These are phyloP conservation scores for Gadopsis marmoratus DNA, from an alignment of 2,797 vertebrate species.

Conservation along the genomic window DNA sequence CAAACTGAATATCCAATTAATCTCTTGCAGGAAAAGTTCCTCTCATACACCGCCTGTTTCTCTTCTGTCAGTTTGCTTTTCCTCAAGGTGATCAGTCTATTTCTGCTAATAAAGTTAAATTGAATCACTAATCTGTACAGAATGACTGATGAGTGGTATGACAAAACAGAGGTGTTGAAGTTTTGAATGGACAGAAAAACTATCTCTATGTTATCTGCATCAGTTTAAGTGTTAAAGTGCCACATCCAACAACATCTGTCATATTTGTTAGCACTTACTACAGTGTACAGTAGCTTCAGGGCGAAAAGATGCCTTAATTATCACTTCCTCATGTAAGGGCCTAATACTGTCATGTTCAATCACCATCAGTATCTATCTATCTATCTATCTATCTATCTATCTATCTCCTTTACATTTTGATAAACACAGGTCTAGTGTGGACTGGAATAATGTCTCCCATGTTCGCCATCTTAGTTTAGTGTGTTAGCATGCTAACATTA, in stretches of 20 bases:
- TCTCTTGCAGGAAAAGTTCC: constrained; percentile 8
- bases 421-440: no score
- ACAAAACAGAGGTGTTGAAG: background rate
- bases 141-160: background rate
- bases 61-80: background rate
- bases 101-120: background rate
- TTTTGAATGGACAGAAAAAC: background rate
- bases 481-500: background rate
- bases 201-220: background rate
- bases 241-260: constrained; percentile 19
- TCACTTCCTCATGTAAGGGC: constrained; percentile 15
- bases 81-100: background rate
- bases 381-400: constrained; percentile 27
- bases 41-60: constrained; percentile 1
- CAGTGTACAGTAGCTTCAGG: constrained; percentile 33
- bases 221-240: constrained; percentile 9
- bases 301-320: constrained; percentile 47
- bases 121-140: background rate
- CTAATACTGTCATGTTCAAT: constrained; percentile 30
- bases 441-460: background rate
- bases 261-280: constrained; percentile 45
- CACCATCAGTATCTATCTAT: constrained; percentile 26
- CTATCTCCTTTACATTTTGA: background rate
- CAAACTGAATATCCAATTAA: background rate
- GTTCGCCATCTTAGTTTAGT: background rate